A percentile compares a stretch with the other conserved stretches of the same genome.
These are phyloP conservation scores for Drosophila kurseongensis DNA, from an alignment of 1,140 invertebrate genomes.

Conservation along the genomic window DNA sequence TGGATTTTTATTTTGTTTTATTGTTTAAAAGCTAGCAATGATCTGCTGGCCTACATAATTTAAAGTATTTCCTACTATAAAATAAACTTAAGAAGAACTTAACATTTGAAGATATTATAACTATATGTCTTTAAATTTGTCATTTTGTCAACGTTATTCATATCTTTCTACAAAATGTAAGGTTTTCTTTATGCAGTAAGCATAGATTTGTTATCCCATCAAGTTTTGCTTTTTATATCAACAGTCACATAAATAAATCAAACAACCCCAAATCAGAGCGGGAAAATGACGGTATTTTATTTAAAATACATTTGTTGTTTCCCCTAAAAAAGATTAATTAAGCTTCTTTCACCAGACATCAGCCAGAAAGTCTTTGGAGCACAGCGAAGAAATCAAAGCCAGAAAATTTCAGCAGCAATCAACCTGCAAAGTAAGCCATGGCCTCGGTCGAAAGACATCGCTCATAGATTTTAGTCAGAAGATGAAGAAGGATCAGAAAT, in stretches of 20 bases:
- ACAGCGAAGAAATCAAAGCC: neutral
- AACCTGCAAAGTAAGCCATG: neutral
- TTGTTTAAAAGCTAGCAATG: too few species aligned
- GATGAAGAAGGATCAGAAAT: neutral
- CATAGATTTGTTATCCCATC: too few species aligned
- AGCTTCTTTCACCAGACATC: neutral
- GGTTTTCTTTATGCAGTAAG: too few species aligned
- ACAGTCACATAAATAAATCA: neutral
- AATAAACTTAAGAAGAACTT: too few species aligned
- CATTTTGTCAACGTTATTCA: too few species aligned
- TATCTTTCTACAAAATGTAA: too few species aligned
- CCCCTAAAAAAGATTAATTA: too few species aligned
- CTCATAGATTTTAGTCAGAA: neutral
- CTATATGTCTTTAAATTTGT: too few species aligned
- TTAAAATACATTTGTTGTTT: neutral
- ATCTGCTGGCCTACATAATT: too few species aligned
- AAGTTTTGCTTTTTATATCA: neutral
- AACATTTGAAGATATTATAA: too few species aligned
- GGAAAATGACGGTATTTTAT: neutral
- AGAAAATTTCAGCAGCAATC: neutral
- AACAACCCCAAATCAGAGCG: neutral
- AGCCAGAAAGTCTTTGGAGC: neutral
- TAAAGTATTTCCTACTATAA: too few species aligned
- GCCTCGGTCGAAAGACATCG: neutral
- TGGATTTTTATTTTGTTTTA: too few species aligned